A percentile compares a stretch with the other conserved stretches of the same genome.
Conservation (phyloP, 2,888 invertebrate genomes). For the Atethmia centrago region DNA sequence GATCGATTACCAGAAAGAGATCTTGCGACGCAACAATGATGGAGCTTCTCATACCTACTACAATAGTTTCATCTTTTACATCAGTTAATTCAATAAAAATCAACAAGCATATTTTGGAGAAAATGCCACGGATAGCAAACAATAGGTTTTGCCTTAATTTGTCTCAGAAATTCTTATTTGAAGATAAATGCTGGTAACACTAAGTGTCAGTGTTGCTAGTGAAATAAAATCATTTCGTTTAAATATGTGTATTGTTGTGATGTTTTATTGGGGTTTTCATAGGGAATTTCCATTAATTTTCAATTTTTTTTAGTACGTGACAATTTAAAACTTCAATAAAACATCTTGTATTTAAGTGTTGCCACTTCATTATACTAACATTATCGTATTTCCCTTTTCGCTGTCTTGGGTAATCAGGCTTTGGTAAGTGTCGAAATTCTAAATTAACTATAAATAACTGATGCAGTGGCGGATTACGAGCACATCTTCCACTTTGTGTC, state of each 20-base stretch:
- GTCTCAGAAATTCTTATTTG: background rate
- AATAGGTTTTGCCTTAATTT: background rate
- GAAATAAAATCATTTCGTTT: slow-evolving; percentile 17
- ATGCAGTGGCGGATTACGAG: slow-evolving; percentile 53
- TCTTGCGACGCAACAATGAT: background rate
- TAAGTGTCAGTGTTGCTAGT: slow-evolving; percentile 42
- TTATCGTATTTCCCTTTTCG: slow-evolving; percentile 74
- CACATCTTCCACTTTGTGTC: background rate
- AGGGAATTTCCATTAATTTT: background rate
- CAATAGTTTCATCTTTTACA: background rate
- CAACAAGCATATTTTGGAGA: slow-evolving; percentile 34
- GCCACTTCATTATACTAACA: slow-evolving; percentile 66
- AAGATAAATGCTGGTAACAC: slow-evolving; percentile 28
- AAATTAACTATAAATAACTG: slow-evolving; percentile 63
- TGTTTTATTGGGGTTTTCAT: slow-evolving; percentile 45
- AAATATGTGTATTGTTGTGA: slow-evolving; percentile 30
- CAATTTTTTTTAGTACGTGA: background rate
- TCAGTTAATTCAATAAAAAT: slow-evolving; percentile 27
- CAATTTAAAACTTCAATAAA: slow-evolving; percentile 38
- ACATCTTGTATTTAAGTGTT: slow-evolving; percentile 40
- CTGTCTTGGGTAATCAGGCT: slow-evolving; percentile 84
- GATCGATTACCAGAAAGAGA: background rate
- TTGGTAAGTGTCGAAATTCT: slow-evolving; percentile 85
- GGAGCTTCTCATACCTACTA: too few species aligned
- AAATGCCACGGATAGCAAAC: slow-evolving; percentile 14